Conservation (phyloP, 2,113 vertebrate species). For the Lethenteron camtschaticum region DNA sequence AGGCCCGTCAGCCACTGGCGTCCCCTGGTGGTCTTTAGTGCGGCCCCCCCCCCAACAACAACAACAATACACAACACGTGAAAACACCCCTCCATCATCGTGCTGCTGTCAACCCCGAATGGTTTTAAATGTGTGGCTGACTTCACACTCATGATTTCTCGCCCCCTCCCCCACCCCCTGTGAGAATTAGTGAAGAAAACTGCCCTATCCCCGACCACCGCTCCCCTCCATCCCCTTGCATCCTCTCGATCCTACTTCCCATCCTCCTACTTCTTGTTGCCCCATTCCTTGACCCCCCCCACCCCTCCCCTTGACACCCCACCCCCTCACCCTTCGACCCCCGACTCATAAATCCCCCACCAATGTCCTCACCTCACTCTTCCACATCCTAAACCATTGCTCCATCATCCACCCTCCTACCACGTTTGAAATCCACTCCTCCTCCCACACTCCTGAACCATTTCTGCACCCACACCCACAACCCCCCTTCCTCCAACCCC, state of each 20-base stretch:
- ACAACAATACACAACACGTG: no score
- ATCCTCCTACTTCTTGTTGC: constrained; percentile 16
- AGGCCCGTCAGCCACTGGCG: no score
- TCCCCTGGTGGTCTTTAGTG: no score
- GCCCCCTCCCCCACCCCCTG: constrained; percentile 11
- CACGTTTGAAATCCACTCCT: background rate
- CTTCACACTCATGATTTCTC: constrained; percentile 13
- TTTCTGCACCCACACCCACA: background rate
- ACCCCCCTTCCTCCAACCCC: constrained; percentile 3
- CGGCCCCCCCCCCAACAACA: no score
- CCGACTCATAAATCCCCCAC: constrained; percentile 13
- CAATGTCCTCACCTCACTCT: constrained; percentile 10
- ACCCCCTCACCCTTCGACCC: constrained; percentile 10
- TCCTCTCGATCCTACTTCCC: constrained; percentile 8
- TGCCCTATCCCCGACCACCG: no score
- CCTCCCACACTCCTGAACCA: constrained; percentile 10
- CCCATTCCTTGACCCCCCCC: constrained; percentile 10
- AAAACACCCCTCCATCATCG: no score
- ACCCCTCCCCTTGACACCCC: constrained; percentile 1
- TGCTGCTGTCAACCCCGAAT: constrained; percentile 9
- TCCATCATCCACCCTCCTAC: background rate
- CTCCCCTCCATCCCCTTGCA: no score
- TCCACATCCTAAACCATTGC: constrained; percentile 9
- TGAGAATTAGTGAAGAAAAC: background rate
- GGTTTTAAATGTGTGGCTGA: constrained; percentile 16